A percentile compares a stretch with the other conserved stretches of the same genome.
Evolutionary conservation across 2,797 vertebrate genomes (phyloP).

Genomic region (Poeciliopsis gracilis): DNA sequence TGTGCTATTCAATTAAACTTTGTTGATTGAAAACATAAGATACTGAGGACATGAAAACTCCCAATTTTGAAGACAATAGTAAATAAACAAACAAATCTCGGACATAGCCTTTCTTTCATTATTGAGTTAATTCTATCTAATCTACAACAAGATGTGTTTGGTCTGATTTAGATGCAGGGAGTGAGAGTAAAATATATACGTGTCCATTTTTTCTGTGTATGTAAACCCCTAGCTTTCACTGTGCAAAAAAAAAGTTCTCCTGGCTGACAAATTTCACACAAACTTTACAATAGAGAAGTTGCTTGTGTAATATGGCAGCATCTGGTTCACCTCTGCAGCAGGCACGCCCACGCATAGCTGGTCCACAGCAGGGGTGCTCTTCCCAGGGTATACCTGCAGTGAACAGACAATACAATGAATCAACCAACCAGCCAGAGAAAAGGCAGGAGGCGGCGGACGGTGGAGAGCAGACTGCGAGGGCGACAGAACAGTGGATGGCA

Average conservation of each 20-base stretch:
- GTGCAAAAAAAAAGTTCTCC: neutral
- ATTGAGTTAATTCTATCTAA: neutral
- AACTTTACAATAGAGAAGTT: constrained; percentile 29
- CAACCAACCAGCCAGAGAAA: constrained; percentile 49
- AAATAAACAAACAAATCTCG: neutral
- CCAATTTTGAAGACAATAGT: neutral
- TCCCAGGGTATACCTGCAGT: constrained; percentile 90
- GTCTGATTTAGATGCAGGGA: neutral
- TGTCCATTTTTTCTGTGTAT: neutral
- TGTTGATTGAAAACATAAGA: neutral
- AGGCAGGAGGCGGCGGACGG: constrained; percentile 26
- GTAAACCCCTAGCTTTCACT: neutral
- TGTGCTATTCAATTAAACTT: no score
- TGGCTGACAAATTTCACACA: constrained; percentile 8
- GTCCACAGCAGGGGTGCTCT: constrained; percentile 92
- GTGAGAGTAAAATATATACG: neutral
- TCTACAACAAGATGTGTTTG: neutral
- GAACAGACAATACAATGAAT: constrained; percentile 71
- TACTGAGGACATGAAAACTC: neutral
- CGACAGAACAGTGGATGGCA: constrained; percentile 47
- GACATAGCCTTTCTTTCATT: neutral
- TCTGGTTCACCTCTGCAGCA: constrained; percentile 88
- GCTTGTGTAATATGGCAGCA: constrained; percentile 35
- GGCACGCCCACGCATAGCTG: constrained; percentile 92
- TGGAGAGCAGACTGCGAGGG: constrained; percentile 44